phyloP scores from a whole-genome alignment of 2,797 vertebrate genomes.

The Coccyzus lansbergi region DNA sequence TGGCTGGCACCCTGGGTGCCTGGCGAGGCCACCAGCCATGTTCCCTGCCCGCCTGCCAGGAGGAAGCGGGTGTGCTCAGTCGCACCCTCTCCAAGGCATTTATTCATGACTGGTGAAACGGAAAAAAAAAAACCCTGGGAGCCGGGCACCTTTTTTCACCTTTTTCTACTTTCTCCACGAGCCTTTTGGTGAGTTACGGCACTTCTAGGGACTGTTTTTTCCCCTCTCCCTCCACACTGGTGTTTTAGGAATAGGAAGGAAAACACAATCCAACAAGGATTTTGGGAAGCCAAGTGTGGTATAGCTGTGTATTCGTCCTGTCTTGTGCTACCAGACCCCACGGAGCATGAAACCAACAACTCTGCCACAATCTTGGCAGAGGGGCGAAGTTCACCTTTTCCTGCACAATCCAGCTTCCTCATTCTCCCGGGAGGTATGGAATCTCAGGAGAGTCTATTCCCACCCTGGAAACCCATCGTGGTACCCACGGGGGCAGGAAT shows the following conservation, averaged over 20 bases:
- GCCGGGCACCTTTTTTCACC: no score
- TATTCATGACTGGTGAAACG: not conserved
- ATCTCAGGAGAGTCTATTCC: no score
- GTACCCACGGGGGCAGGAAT: no score
- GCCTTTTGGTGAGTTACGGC: not conserved
- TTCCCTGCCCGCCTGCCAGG: not conserved
- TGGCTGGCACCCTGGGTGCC: not conserved
- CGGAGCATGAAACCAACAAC: not conserved
- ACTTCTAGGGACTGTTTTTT: rapidly evolving
- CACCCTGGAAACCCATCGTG: no score
- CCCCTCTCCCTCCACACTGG: not conserved
- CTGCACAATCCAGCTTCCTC: rapidly evolving
- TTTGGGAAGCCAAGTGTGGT: not conserved
- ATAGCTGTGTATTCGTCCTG: not conserved
- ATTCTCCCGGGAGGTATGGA: rapidly evolving
- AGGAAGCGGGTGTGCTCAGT: not conserved
- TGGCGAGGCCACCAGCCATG: not conserved
- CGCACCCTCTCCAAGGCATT: not conserved
- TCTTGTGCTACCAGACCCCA: not conserved
- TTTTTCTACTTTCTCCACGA: not conserved
- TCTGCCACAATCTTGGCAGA: not conserved
- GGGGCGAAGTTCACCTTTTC: not conserved
- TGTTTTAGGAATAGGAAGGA: rapidly evolving
- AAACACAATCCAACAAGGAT: not conserved
- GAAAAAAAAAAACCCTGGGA: not conserved